phyloP scores from a whole-genome alignment of 2,113 vertebrate genomes.

The Diadophis punctatus region DNA sequence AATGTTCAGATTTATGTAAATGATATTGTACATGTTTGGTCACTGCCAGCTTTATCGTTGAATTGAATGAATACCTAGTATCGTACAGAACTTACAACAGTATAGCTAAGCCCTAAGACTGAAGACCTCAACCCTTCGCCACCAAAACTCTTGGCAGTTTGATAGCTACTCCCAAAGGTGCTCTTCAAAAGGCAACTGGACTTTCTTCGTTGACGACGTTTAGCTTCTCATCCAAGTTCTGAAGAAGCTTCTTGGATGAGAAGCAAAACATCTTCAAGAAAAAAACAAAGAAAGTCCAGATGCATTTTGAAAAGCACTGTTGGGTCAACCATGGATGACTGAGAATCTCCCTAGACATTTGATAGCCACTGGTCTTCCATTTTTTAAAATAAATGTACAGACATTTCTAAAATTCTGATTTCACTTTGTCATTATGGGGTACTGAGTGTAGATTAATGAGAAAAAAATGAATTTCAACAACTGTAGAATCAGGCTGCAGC shows the following conservation, averaged over 20 bases:
- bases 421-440: too few relatives aligned
- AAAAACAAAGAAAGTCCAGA: background rate
- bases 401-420: too few relatives aligned
- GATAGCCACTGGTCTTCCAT: too few relatives aligned
- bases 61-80: fast-evolving
- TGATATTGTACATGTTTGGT: background rate
- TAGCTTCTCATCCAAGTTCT: background rate
- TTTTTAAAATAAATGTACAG: too few relatives aligned
- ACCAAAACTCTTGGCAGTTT: background rate
- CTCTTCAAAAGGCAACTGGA: background rate
- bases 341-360: too few relatives aligned
- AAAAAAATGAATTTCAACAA: too few relatives aligned
- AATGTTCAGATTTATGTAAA: background rate
- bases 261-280: background rate
- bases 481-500: too few relatives aligned
- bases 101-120: background rate
- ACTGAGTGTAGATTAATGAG: too few relatives aligned
- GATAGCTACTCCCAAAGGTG: background rate
- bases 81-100: background rate
- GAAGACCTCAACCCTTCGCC: background rate
- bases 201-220: background rate
- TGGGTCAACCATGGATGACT: background rate
- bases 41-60: background rate
- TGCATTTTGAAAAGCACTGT: background rate
- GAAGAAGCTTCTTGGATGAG: background rate